A percentile compares a stretch with the other conserved stretches of the same genome.
phyloP scores from a whole-genome alignment of 1,140 invertebrate species.

The Protaetia brevitarsis region DNA sequence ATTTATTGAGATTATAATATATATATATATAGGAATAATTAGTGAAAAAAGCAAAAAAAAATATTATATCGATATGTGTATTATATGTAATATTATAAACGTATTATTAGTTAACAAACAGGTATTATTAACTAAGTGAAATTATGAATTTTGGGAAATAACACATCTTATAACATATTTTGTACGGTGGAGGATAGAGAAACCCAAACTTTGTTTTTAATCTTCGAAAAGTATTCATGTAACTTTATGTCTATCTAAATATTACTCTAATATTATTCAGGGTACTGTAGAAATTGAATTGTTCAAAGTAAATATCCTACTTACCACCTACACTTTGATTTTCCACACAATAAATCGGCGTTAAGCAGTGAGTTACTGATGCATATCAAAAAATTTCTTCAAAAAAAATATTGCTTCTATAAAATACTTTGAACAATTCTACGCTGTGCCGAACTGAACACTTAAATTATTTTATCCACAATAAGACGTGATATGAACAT shows the following conservation, averaged over 20 bases:
- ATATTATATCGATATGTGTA: constrained; percentile 2
- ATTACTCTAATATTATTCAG: neutral
- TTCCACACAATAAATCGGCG: neutral
- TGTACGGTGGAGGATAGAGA: neutral
- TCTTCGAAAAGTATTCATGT: neutral
- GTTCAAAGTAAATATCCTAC: constrained; percentile 5
- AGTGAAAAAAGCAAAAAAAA: neutral
- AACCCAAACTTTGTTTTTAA: neutral
- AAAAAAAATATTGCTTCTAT: no score
- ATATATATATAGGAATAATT: constrained; percentile 2
- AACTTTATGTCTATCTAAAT: neutral
- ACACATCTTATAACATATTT: neutral
- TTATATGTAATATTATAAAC: constrained; percentile 14
- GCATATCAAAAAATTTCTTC: no score
- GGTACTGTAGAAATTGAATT: neutral
- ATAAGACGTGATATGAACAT: neutral
- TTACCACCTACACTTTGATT: neutral
- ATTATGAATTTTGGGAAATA: neutral
- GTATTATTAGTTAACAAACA: constrained; percentile 12
- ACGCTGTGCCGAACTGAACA: neutral
- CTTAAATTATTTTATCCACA: neutral
- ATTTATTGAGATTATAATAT: constrained; percentile 16
- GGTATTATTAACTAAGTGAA: neutral
- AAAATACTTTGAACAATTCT: neutral
- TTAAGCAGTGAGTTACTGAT: no score